phyloP scores from a whole-genome alignment of 2,888 invertebrate species.

The Autographa gamma region DNA sequence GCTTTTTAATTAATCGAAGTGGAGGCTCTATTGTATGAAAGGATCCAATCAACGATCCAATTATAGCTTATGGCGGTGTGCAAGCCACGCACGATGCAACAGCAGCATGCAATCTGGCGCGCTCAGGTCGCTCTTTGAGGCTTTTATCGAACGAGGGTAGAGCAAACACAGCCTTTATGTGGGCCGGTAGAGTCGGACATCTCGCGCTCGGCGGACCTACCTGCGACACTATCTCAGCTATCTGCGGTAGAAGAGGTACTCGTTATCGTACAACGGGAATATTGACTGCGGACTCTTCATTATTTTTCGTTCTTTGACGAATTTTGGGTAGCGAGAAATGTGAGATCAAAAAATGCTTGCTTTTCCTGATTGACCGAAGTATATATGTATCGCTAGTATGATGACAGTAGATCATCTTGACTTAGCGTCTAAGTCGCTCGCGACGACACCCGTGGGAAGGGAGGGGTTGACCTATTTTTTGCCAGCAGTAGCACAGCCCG shows the following conservation, averaged over 20 bases:
- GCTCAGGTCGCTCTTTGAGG: constrained; percentile 28
- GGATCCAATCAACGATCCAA: background rate
- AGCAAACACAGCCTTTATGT: constrained; percentile 47
- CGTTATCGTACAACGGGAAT: constrained; percentile 15
- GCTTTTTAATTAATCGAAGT: background rate
- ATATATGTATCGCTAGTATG: background rate
- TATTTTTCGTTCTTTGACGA: background rate
- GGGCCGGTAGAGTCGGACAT: constrained; percentile 6
- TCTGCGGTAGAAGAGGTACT: constrained; percentile 31
- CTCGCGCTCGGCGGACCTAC: constrained; percentile 10
- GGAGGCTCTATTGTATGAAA: background rate
- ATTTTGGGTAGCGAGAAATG: background rate
- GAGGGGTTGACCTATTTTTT: constrained; percentile 9
- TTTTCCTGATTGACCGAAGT: background rate
- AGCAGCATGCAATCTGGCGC: constrained; percentile 27
- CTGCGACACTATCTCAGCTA: constrained; percentile 29
- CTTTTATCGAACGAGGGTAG: constrained; percentile 38
- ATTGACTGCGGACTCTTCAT: constrained; percentile 8
- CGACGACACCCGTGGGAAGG: constrained; percentile 1
- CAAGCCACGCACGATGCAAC: background rate
- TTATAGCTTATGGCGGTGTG: constrained; percentile 2
- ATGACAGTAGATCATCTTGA: constrained; percentile 3
- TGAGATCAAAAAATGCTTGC: background rate
- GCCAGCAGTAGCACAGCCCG: background rate
- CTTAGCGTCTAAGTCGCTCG: background rate